These are phyloP conservation scores for Galerucella calmariensis DNA, from an alignment of 2,888 invertebrate species.

Conservation along the genomic window DNA sequence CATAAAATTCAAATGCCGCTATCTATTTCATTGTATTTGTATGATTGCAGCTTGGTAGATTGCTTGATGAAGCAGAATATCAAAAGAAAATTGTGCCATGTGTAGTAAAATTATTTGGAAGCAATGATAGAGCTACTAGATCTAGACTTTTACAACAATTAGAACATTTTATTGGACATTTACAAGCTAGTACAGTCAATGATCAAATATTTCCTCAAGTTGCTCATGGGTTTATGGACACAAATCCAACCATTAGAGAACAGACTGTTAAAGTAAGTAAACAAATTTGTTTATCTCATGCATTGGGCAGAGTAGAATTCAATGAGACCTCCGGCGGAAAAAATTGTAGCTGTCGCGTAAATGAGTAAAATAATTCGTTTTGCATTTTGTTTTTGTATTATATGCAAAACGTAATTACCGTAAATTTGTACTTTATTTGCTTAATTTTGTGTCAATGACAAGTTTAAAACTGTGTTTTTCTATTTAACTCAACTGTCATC, in stretches of 20 bases:
- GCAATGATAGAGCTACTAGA: slow-evolving; percentile 94
- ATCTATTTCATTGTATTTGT: too few relatives aligned
- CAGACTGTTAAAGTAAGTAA: slow-evolving; percentile 89
- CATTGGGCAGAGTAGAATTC: too few relatives aligned
- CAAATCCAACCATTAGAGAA: slow-evolving; percentile 96
- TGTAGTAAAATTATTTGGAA: slow-evolving; percentile 95
- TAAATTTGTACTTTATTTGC: too few relatives aligned
- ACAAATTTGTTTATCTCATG: background rate
- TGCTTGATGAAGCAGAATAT: slow-evolving; percentile 91
- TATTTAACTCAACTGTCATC: too few relatives aligned
- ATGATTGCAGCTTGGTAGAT: slow-evolving; percentile 82
- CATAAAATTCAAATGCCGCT: background rate
- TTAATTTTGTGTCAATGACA: too few relatives aligned
- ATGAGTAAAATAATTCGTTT: too few relatives aligned
- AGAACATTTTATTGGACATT: slow-evolving; percentile 87
- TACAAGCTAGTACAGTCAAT: slow-evolving; percentile 86
- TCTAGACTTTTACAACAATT: slow-evolving; percentile 93
- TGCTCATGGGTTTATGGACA: slow-evolving; percentile 95
- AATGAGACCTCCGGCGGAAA: too few relatives aligned
- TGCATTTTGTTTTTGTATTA: too few relatives aligned
- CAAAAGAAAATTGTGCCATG: slow-evolving; percentile 97
- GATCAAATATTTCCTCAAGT: slow-evolving; percentile 96
- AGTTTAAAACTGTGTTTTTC: too few relatives aligned
- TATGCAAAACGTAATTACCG: too few relatives aligned
- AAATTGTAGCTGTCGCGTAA: too few relatives aligned